phyloP scores from a whole-genome alignment of 1,140 invertebrate species.

The Diuraphis noxia region DNA sequence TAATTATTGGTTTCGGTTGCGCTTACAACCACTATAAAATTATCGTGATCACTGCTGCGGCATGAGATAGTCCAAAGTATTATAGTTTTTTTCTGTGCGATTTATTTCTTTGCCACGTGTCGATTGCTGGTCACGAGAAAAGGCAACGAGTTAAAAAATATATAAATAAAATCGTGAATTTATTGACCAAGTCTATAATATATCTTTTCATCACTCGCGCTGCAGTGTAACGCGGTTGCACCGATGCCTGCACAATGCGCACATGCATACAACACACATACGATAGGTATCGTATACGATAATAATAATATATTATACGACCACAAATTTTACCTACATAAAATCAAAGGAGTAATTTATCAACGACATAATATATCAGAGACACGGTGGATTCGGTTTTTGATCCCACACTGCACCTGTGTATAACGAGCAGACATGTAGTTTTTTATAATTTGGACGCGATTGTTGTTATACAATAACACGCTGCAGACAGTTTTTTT shows the following conservation, averaged over 20 bases:
- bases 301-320: not conserved
- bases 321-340: not conserved
- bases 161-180: not conserved
- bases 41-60: not conserved
- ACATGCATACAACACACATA: not conserved
- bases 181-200: not conserved
- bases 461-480: slow-evolving; percentile 41
- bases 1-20: not conserved
- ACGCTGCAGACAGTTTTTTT: not conserved
- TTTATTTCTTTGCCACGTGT: not conserved
- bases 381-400: not conserved
- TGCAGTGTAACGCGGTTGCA: too few relatives aligned
- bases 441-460: slow-evolving; percentile 38
- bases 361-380: not conserved
- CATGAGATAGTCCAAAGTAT: not conserved
- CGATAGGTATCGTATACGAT: not conserved
- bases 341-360: slow-evolving; percentile 2
- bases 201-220: not conserved
- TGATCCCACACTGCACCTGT: slow-evolving; percentile 20
- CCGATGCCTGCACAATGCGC: not conserved
- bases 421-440: not conserved
- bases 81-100: not conserved
- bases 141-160: not conserved
- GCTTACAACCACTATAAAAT: not conserved
- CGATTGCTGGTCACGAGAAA: not conserved